Conservation (phyloP, 2,113 vertebrate species). For the Anolis sagrei region DNA sequence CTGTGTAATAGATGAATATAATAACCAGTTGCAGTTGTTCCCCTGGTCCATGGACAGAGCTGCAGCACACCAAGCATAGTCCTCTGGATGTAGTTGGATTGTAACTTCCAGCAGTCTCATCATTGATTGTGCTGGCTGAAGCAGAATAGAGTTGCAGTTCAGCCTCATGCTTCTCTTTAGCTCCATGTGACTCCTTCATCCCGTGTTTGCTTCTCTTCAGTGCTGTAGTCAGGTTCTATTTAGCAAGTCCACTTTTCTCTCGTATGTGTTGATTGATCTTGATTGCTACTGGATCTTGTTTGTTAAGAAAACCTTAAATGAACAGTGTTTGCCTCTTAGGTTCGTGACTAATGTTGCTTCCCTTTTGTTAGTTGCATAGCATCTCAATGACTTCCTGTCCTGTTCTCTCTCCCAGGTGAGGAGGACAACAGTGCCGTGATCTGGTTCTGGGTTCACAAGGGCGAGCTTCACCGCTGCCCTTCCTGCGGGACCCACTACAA, state of each 20-base stretch:
- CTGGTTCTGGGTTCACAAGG: constrained; percentile 92
- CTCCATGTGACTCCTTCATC: too few species aligned
- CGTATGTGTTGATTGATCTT: too few species aligned
- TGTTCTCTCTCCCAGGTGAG: constrained; percentile 78
- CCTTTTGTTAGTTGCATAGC: too few species aligned
- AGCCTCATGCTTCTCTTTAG: background rate
- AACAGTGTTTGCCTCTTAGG: too few species aligned
- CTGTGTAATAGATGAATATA: background rate
- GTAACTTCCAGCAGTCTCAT: background rate
- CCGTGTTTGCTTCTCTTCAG: background rate
- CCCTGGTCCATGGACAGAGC: background rate
- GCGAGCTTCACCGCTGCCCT: constrained; percentile 87
- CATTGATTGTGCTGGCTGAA: background rate
- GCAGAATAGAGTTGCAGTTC: background rate
- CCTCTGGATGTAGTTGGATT: background rate
- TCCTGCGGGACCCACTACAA: constrained; percentile 88
- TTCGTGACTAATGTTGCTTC: background rate
- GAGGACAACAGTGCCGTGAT: constrained; percentile 87
- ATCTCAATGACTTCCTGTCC: background rate
- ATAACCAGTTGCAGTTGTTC: background rate
- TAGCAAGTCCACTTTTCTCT: too few species aligned
- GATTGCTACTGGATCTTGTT: too few species aligned
- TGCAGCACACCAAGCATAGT: background rate
- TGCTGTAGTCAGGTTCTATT: too few species aligned
- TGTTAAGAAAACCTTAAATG: background rate